phyloP scores from a whole-genome alignment of 2,113 vertebrate genomes.

The Sminthopsis crassicaudata region DNA sequence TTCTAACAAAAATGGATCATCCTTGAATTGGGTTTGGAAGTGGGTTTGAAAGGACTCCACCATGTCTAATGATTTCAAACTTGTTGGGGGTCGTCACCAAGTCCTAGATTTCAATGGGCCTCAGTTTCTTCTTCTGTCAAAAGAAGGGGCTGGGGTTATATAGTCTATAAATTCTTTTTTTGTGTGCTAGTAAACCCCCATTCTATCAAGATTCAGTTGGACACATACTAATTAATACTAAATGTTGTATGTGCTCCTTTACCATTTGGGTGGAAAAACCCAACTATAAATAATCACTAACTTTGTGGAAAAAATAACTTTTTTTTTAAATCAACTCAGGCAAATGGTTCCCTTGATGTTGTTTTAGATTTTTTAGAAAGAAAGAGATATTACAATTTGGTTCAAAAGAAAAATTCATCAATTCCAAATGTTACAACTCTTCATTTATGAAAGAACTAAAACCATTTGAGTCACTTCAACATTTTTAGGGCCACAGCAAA shows the following conservation, averaged over 20 bases:
- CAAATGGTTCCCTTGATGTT: conserved; percentile 18
- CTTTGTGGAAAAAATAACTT: background rate
- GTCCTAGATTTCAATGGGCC: background rate
- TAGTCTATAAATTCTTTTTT: background rate
- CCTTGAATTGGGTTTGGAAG: conserved; percentile 63
- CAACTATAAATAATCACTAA: background rate
- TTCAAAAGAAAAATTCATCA: conserved; percentile 11
- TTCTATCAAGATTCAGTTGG: background rate
- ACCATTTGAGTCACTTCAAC: background rate
- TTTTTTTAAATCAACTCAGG: conserved; percentile 1
- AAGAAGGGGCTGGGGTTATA: background rate
- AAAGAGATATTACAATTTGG: conserved; percentile 25
- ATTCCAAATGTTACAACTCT: background rate
- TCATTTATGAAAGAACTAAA: conserved; percentile 45
- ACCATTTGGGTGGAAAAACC: background rate
- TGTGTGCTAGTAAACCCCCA: background rate
- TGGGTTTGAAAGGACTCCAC: background rate
- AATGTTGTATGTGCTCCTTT: background rate
- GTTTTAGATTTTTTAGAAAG: conserved; percentile 40
- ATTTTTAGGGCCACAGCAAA: conserved; percentile 29
- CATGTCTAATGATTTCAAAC: background rate
- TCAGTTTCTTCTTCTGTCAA: conserved; percentile 10
- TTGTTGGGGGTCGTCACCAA: background rate
- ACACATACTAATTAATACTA: background rate
- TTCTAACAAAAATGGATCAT: conserved; percentile 73